These are phyloP conservation scores for Stichopus horrens DNA, from an alignment of 53 echinoderm and acorn worm genomes.

Conservation along the genomic window DNA sequence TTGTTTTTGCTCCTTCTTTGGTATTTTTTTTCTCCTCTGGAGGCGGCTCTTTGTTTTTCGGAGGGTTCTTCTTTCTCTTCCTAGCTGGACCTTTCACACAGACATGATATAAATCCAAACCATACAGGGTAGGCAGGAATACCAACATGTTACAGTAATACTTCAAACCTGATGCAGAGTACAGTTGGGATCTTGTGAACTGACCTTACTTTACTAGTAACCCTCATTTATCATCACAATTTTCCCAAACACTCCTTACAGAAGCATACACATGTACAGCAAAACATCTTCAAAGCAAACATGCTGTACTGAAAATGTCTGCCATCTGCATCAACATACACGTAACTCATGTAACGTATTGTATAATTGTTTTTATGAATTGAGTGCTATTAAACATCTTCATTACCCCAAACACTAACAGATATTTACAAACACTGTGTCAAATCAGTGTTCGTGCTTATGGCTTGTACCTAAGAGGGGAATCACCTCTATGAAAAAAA, in stretches of 20 bases:
- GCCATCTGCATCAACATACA: too few relatives aligned
- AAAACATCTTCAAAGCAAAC: too few relatives aligned
- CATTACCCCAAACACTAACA: too few relatives aligned
- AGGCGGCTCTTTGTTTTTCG: background rate
- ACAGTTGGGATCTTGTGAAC: background rate
- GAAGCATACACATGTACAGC: too few relatives aligned
- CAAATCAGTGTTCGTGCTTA: too few relatives aligned
- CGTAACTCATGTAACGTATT: too few relatives aligned
- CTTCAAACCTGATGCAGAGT: background rate
- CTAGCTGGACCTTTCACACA: background rate
- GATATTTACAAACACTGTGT: too few relatives aligned
- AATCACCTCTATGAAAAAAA: too few relatives aligned
- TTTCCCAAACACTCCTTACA: background rate
- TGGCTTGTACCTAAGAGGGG: too few relatives aligned
- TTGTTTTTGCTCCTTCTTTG: conserved; percentile 18
- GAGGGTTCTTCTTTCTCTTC: conserved; percentile 17
- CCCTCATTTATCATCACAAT: background rate
- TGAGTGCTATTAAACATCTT: too few relatives aligned
- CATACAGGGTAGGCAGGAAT: background rate
- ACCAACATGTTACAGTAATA: background rate
- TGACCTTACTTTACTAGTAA: background rate
- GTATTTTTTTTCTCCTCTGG: conserved; percentile 34
- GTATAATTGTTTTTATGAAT: too few relatives aligned
- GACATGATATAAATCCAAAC: background rate
- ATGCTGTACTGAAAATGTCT: too few relatives aligned